A percentile compares a stretch with the other conserved stretches of the same genome.
Evolutionary conservation across 2,888 invertebrate genomes (phyloP).

Genomic region (Plusia festucae): DNA sequence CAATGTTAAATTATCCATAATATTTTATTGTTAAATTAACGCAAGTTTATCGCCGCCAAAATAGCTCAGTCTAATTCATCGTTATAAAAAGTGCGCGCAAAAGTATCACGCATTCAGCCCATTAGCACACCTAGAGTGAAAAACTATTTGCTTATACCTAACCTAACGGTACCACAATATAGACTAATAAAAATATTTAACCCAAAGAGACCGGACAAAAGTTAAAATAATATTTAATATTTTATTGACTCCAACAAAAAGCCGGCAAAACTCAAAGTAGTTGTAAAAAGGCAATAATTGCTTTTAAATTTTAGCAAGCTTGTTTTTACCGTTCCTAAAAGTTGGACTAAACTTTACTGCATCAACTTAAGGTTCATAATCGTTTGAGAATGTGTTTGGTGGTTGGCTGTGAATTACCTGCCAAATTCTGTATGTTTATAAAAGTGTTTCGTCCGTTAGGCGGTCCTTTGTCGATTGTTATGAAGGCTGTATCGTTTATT

Average conservation of each 20-base stretch:
- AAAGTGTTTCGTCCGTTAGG: slow-evolving; percentile 53
- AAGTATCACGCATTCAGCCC: slow-evolving; percentile 14
- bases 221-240: slow-evolving; percentile 66
- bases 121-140: slow-evolving; percentile 34
- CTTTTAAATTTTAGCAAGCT: slow-evolving; percentile 58
- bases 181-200: slow-evolving; percentile 70
- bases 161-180: slow-evolving; percentile 69
- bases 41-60: not conserved
- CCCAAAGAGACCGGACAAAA: slow-evolving; percentile 53
- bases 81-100: not conserved
- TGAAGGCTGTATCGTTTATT: slow-evolving; percentile 40
- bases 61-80: not conserved
- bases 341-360: not conserved
- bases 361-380: slow-evolving; percentile 36
- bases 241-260: slow-evolving; percentile 69
- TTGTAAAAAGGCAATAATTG: slow-evolving; percentile 78
- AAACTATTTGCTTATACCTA: slow-evolving; percentile 32
- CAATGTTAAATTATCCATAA: not conserved
- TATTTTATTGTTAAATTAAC: not conserved
- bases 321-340: slow-evolving; percentile 29
- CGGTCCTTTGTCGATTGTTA: slow-evolving; percentile 51
- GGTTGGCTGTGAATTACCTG: slow-evolving; percentile 59
- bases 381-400: not conserved
- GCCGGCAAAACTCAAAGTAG: slow-evolving; percentile 72
- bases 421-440: slow-evolving; percentile 57